A percentile compares a stretch with the other conserved stretches of the same genome.
Conservation (phyloP, 2,113 vertebrate genomes). For the Malurus alboscapulatus region DNA sequence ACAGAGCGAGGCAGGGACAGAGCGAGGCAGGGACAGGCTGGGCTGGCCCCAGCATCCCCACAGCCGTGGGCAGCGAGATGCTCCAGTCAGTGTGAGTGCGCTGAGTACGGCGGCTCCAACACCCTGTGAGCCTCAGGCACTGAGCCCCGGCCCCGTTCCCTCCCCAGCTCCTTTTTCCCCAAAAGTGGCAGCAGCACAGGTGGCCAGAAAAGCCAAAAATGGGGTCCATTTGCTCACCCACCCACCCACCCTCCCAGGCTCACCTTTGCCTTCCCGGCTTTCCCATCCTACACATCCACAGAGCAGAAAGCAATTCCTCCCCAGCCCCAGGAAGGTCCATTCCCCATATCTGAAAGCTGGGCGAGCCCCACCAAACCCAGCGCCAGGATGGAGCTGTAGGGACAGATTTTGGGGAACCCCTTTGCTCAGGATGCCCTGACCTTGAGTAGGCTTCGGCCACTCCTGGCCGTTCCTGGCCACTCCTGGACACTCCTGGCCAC, state of each 20-base stretch:
- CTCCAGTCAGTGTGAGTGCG: rapidly evolving
- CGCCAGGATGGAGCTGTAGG: rapidly evolving
- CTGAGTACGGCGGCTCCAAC: not conserved
- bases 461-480: not conserved
- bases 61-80: rapidly evolving
- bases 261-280: not conserved
- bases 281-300: not conserved
- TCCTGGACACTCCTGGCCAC: too few relatives aligned
- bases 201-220: not conserved
- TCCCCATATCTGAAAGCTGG: not conserved
- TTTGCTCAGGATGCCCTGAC: not conserved
- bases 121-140: rapidly evolving
- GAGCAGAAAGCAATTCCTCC: not conserved
- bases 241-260: not conserved
- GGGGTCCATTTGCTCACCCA: not conserved
- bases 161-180: not conserved
- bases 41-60: rapidly evolving
- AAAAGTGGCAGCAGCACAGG: not conserved
- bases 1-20: too few relatives aligned
- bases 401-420: not conserved
- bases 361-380: not conserved
- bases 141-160: rapidly evolving
- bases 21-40: not conserved
- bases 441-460: rapidly evolving
- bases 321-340: not conserved